phyloP scores from a whole-genome alignment of 1,140 invertebrate species.

The Penaeus chinensis region DNA sequence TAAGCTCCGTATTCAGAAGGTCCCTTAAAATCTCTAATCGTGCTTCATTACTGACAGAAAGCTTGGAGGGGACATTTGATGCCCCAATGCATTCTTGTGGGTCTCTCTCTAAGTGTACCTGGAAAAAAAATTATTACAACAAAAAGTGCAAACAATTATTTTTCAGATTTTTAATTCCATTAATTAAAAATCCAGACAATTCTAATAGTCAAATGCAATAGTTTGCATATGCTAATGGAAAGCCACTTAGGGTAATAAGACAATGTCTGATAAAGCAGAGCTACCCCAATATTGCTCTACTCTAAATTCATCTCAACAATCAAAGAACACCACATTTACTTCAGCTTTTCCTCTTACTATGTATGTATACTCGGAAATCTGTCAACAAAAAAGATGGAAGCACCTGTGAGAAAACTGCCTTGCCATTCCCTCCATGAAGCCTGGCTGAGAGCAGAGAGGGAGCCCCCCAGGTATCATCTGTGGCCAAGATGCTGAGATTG shows the following conservation, averaged over 20 bases:
- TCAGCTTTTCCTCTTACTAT: no score
- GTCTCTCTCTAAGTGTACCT: conserved; percentile 74
- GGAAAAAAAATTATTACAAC: conserved; percentile 64
- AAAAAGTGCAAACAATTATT: conserved; percentile 27
- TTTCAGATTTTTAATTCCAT: background rate
- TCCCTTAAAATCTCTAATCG: conserved; percentile 83
- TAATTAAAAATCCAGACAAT: no score
- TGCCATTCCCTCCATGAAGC: conserved; percentile 74
- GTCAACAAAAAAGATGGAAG: no score
- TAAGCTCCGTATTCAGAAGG: conserved; percentile 78
- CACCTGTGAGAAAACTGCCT: conserved; percentile 86
- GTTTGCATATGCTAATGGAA: background rate
- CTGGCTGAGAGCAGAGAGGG: conserved; percentile 82
- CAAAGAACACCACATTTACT: background rate
- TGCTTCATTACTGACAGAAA: conserved; percentile 75
- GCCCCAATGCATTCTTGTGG: conserved; percentile 70
- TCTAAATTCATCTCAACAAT: background rate
- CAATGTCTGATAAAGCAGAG: background rate
- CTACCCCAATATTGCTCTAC: background rate
- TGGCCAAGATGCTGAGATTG: conserved; percentile 80
- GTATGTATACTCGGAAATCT: no score
- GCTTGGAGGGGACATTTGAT: conserved; percentile 70
- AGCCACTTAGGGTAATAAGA: background rate
- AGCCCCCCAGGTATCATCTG: conserved; percentile 86
- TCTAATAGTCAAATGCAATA: no score